Evolutionary conservation across 2,113 vertebrate species (phyloP), one percentile per base, ranked within the genome.

Genomic region (Mionectes macconnelli): DNA sequence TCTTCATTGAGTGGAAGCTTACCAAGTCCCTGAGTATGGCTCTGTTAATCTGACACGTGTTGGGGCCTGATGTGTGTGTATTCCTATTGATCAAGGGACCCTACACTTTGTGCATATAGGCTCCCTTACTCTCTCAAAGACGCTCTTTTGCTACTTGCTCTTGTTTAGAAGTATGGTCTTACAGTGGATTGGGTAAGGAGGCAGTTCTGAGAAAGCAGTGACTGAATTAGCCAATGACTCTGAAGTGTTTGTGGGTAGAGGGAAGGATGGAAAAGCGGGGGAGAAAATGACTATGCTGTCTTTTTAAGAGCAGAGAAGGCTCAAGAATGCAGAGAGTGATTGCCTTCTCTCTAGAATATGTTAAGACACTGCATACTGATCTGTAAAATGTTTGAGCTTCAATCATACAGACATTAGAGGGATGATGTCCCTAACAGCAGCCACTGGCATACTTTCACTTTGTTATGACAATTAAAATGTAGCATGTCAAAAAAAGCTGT

Each of bases 31-130:
- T 11, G 40, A 4, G 6, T 28, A 28, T 42, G 42, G 31, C 57
- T 80, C 28, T 27, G 31, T 37, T 60, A 66, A 56, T 74, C 63
- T 60, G 70, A 53, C 0, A 0, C 11, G 22, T 60, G 4, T 24
- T 59, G 53, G 33, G 24, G 16, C 27, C 72, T 0, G 0, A 42
- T 5, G 1, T 4, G 0, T 9, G 13, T 31, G 21, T 69, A 37
- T 7, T 66, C 42, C 63, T 78, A 5, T n/a, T 37, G n/a, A 60
- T 49, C 17, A 22, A 62, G 67, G 8, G 14, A 59, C 27, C 16
- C 55, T 21, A 10, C 4, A 0, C 22, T 50, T 37, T 1, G 1
- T 70, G 52, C 5, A 2, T 56, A 66, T 33, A 59, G 68, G 27
- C 60, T 90, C 12, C 13, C 14, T n/a, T 8, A 12, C 17, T 19